Evolutionary conservation across 2,888 invertebrate genomes (phyloP).

Genomic region (Sarcophaga subvicina): DNA sequence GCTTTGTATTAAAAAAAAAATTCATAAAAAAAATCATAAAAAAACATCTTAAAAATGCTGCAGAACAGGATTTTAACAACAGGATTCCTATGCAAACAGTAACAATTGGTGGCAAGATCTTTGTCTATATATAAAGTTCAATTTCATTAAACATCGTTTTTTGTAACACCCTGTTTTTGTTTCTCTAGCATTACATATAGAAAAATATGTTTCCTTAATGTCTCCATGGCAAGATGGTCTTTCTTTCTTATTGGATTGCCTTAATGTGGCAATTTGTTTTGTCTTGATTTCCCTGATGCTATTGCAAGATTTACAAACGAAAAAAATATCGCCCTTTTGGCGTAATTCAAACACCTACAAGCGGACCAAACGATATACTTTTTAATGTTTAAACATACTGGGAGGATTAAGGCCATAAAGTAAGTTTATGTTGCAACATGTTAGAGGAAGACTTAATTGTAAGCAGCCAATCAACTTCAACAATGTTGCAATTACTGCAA

Average conservation of each 20-base stretch:
- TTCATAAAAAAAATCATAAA: background rate
- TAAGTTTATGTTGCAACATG: background rate
- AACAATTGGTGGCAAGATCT: background rate
- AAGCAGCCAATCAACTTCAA: background rate
- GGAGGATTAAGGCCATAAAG: background rate
- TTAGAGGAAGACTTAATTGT: slow-evolving; percentile 4
- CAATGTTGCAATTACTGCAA: no score
- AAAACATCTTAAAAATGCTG: slow-evolving; percentile 11
- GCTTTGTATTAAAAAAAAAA: slow-evolving; percentile 49
- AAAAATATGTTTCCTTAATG: slow-evolving; percentile 34
- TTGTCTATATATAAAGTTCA: no score
- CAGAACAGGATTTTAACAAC: slow-evolving; percentile 10
- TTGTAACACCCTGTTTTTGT: background rate
- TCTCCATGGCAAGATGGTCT: slow-evolving; percentile 41
- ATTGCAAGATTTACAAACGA: slow-evolving; percentile 17
- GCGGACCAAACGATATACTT: background rate
- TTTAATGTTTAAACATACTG: slow-evolving; percentile 20
- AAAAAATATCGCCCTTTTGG: slow-evolving; percentile 27
- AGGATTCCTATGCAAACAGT: background rate
- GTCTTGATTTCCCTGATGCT: slow-evolving; percentile 50
- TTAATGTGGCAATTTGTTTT: slow-evolving; percentile 66
- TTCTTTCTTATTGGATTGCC: slow-evolving; percentile 43
- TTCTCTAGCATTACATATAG: no score
- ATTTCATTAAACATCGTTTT: background rate
- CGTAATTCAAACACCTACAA: slow-evolving; percentile 48